phyloP scores from a whole-genome alignment of 2,888 invertebrate species.

The Metallyticus violacea region DNA sequence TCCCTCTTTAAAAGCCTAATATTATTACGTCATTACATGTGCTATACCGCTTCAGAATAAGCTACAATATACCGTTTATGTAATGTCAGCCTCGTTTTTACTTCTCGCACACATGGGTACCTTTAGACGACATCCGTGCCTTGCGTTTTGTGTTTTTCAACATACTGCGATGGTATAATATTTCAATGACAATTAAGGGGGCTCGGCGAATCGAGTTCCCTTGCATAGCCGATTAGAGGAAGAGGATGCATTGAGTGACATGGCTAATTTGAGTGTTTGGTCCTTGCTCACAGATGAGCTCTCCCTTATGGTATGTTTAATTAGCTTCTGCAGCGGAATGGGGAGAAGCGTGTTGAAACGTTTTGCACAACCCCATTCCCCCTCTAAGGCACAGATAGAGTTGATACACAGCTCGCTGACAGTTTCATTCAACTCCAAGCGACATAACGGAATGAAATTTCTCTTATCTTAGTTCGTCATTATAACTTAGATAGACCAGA shows the following conservation, averaged over 20 bases:
- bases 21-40: too few species aligned
- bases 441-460: neutral
- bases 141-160: neutral
- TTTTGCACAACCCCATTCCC: too few species aligned
- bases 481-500: too few species aligned
- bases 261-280: constrained; percentile 25
- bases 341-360: too few species aligned
- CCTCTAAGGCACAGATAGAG: neutral
- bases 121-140: neutral
- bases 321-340: neutral
- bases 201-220: neutral
- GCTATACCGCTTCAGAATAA: too few species aligned
- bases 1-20: too few species aligned
- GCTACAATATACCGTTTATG: too few species aligned
- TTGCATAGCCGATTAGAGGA: neutral
- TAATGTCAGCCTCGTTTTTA: too few species aligned
- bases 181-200: constrained; percentile 13
- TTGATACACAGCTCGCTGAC: neutral
- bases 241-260: constrained; percentile 23
- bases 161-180: neutral
- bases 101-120: too few species aligned
- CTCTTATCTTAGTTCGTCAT: too few species aligned
- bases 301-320: constrained; percentile 9
- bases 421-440: neutral
- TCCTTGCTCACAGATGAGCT: constrained; percentile 1